Conservation (phyloP, 2,888 invertebrate species). For the Lycocerus yunnanus region DNA sequence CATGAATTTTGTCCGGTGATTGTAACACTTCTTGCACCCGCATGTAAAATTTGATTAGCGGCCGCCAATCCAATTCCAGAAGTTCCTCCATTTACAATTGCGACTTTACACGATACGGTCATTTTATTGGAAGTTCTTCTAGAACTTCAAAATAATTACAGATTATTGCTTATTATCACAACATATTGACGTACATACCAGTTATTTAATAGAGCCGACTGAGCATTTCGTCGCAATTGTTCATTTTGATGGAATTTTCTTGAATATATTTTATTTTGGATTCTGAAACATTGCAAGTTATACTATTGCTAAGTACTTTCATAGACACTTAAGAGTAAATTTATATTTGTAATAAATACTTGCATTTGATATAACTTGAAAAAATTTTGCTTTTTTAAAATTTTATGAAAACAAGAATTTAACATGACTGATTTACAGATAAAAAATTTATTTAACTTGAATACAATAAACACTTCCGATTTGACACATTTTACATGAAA, state of each 20-base stretch:
- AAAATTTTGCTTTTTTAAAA: not conserved
- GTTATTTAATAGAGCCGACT: not conserved
- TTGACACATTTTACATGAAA: not conserved
- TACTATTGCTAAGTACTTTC: not conserved
- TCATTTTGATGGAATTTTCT: not conserved
- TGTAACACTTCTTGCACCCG: slow-evolving; percentile 52
- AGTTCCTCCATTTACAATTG: slow-evolving; percentile 57
- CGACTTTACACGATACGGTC: slow-evolving; percentile 50
- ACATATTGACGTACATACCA: not conserved
- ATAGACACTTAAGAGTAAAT: too few species aligned
- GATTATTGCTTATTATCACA: not conserved
- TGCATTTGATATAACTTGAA: not conserved
- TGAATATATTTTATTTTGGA: not conserved
- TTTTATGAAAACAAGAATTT: not conserved
- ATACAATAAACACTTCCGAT: not conserved
- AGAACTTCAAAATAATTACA: not conserved
- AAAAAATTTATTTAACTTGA: not conserved
- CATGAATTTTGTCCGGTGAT: slow-evolving; percentile 45
- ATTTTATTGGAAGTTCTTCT: slow-evolving; percentile 18
- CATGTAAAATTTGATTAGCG: slow-evolving; percentile 54
- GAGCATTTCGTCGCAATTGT: not conserved
- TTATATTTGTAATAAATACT: not conserved
- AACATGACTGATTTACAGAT: not conserved
- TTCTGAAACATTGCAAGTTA: not conserved
- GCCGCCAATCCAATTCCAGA: slow-evolving; percentile 56